Base-by-base conservation (phyloP, 2,797 vertebrate species). In the Leptatherina wallacei region DNA sequence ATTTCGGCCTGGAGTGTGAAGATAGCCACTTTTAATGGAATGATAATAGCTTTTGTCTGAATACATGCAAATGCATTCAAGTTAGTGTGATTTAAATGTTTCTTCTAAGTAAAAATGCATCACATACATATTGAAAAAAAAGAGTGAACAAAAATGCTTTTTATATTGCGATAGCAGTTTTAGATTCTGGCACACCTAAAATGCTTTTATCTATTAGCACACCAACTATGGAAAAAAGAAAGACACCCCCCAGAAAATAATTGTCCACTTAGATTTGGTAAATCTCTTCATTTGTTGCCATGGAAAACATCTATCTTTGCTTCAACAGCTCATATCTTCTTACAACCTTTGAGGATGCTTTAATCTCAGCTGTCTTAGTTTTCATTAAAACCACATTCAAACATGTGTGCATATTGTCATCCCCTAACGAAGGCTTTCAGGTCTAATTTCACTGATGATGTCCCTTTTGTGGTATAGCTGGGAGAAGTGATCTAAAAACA, bases 401-500 rank as follows among this genome's bases (percentile, higher is more conserved):
- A 84, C 69, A 71, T 74, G 73, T 69, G 70, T 73, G 70, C 65
- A 66, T 75, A 78, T 88, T 81, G 82, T 73, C 62, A 54, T 81
- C 72, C 67, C 40, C 65, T 71, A 88, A 74, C 65, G 30, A 49
- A 84, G 73, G 84, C 88, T 91, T 89, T 92, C 77, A 88, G 83
- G 61, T 86, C 69, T 79, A 87, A 90, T 91, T 90, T 85, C 75
- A 72, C 60, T 57, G 61, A 36, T 30, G 30, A 78, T 63, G 76
- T 61, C 82, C 67, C 82, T 81, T 91, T 91, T 91, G 88, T 92
- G 81, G 64, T 84, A 73, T 78, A 84, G 81, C 74, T 4, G 54
- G 78, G 75, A 82, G 73, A 89, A 75, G 73, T 71, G 72, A 87
- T 89, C 77, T 65, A 70, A 82, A 85, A 89, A 84, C 80, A 85